Base-by-base conservation (phyloP, 2,797 vertebrate genomes). In the Dendrocincla fuliginosa region DNA sequence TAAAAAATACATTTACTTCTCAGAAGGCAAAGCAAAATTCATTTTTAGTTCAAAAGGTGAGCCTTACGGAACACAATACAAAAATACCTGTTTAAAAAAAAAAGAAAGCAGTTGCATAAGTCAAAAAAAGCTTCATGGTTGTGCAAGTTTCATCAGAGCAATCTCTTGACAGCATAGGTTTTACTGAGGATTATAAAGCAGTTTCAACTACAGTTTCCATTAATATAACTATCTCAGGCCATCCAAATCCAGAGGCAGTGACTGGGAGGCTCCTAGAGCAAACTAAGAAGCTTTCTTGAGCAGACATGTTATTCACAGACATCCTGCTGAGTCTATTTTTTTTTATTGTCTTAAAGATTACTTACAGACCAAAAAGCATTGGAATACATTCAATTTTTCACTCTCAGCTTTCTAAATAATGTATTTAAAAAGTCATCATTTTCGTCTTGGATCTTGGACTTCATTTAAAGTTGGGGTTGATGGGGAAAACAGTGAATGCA, bases 271-370 rank as follows among this genome's bases (percentile, higher is more conserved):
- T 74, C 74, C 67, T 64, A 90, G 18, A 86, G 61, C 88, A 91
- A 56, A 87, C 46, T 56, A 91, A 79, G 63, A 77, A 74, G 76
- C 68, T 80, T 94, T 89, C 82, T 63, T 70, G 71, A 93, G 52
- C 42, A 80, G 68, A 57, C 3, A 1, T 35, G 35, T 61, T 82
- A 84, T 55, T 81, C 81, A 69, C 33, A 79, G 70, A 56, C 35
- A 73, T 11, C 17, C 30, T 65, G 33, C 30, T 76, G 50, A 73
- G 68, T 76, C 16, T 47, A 39, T 49, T 59, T 53, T 19, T 44
- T n/a, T 5, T 60, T 55, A 59, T 42, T 49, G 46, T 89, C 77
- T 89, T 39, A 81, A 79, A 78, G 67, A 76, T 82, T 87, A 84
- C 55, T 63, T 50, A 65, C 6, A 69, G 59, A 82, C 94, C 61